Evolutionary conservation across 2,888 invertebrate species (phyloP).

Genomic region (Alloplasta piceator): DNA sequence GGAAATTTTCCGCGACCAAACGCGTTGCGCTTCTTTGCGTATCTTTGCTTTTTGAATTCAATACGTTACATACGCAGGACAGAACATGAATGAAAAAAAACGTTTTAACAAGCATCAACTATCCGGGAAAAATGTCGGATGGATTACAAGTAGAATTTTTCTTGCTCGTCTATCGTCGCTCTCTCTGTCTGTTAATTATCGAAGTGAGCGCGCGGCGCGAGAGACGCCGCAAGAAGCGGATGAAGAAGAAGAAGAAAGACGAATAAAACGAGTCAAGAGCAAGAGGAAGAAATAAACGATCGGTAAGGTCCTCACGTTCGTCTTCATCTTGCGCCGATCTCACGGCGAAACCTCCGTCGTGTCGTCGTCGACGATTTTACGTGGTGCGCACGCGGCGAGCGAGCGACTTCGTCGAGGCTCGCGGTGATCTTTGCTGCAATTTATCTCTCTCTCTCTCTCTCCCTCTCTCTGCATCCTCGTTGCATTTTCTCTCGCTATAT

Average conservation of each 20-base stretch:
- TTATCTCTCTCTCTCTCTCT: conserved; percentile 36
- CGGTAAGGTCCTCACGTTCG: conserved; percentile 66
- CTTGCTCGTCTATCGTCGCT: conserved; percentile 65
- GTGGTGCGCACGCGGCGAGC: conserved; percentile 35
- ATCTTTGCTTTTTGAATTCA: no score
- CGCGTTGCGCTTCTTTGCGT: no score
- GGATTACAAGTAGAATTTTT: conserved; percentile 45
- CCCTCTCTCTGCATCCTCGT: conserved; percentile 32
- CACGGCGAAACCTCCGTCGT: conserved; percentile 28
- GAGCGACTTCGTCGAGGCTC: conserved; percentile 22
- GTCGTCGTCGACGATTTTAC: conserved; percentile 39
- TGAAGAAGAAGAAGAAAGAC: conserved; percentile 38
- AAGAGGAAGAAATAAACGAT: conserved; percentile 43
- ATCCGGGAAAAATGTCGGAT: no score
- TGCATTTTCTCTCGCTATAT: conserved; percentile 25
- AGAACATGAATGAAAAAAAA: no score
- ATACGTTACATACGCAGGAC: not conserved
- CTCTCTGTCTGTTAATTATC: conserved; percentile 64
- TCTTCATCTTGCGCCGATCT: conserved; percentile 65
- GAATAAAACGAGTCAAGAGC: conserved; percentile 21
- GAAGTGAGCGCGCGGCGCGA: conserved; percentile 53
- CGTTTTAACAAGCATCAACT: no score
- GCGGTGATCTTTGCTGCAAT: conserved; percentile 57
- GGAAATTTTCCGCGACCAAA: no score
- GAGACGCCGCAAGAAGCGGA: conserved; percentile 24